A percentile compares a stretch with the other conserved stretches of the same genome.
Conservation (phyloP, 2,888 invertebrate genomes). For the Melieria omissa region DNA sequence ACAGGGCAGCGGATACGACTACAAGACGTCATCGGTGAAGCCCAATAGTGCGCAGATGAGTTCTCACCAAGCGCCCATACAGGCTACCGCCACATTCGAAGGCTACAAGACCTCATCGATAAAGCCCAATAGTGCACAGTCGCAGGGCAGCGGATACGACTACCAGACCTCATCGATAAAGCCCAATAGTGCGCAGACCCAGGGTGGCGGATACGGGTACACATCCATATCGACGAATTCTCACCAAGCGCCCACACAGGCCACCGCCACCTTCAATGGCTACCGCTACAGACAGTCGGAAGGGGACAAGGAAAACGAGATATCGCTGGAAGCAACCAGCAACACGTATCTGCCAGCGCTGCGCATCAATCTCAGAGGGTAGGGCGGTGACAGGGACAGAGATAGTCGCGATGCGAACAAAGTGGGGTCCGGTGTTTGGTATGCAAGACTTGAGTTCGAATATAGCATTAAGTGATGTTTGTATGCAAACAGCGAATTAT, state of each 20-base stretch:
- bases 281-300: background rate
- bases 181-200: too few species aligned
- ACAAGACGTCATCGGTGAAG: background rate
- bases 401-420: too few species aligned
- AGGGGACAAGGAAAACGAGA: constrained; percentile 1
- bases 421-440: too few species aligned
- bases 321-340: background rate
- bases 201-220: background rate
- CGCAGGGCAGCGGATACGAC: background rate
- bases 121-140: too few species aligned
- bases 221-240: background rate
- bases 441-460: too few species aligned
- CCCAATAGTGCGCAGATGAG: background rate
- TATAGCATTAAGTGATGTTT: too few species aligned
- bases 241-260: background rate
- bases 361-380: background rate
- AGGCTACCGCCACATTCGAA: too few species aligned
- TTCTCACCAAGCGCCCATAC: too few species aligned
- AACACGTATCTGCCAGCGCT: background rate
- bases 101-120: background rate
- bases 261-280: background rate
- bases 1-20: background rate
- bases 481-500: too few species aligned
- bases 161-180: background rate
- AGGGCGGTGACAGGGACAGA: too few species aligned